Evolutionary conservation across 92 coral and sea anemone genomes (phyloP).

Genomic region (Phenganax stokvisi): DNA sequence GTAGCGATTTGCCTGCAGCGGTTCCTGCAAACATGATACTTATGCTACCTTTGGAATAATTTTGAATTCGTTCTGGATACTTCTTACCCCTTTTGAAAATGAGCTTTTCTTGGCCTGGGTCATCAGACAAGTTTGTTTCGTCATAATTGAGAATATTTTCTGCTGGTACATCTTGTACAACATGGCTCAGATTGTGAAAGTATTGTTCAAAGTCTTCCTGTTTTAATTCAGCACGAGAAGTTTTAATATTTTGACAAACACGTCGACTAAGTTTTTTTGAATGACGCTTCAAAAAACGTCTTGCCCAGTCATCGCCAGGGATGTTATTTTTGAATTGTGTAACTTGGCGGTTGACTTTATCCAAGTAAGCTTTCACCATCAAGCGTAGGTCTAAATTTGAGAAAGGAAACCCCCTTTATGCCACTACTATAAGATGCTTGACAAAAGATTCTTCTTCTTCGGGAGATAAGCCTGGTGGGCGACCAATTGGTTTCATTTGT

Average conservation of each 20-base stretch:
- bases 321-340: slow-evolving; percentile 3
- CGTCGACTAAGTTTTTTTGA: neutral
- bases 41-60: slow-evolving; percentile 22
- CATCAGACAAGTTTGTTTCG: slow-evolving; percentile 9
- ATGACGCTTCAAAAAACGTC: slow-evolving; percentile 12
- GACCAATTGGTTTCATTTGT: neutral
- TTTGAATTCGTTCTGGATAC: slow-evolving; percentile 18
- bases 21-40: slow-evolving; percentile 26
- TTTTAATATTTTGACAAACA: slow-evolving; percentile 3
- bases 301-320: slow-evolving; percentile 8
- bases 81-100: slow-evolving; percentile 17
- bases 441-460: slow-evolving; percentile 5
- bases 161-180: neutral
- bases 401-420: neutral
- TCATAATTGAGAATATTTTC: slow-evolving; percentile 15
- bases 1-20: slow-evolving; percentile 9
- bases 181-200: neutral
- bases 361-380: slow-evolving; percentile 15
- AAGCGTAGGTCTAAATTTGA: neutral
- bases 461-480: slow-evolving; percentile 3
- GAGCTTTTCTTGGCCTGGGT: slow-evolving; percentile 10
- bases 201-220: slow-evolving; percentile 12
- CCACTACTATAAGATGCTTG: slow-evolving; percentile 2
- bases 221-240: neutral
- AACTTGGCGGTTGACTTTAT: neutral